Percentiles rank a stretch among this genome's conserved stretches.
phyloP scores from a whole-genome alignment of 1,140 invertebrate species.

The Danaus plexippus region DNA sequence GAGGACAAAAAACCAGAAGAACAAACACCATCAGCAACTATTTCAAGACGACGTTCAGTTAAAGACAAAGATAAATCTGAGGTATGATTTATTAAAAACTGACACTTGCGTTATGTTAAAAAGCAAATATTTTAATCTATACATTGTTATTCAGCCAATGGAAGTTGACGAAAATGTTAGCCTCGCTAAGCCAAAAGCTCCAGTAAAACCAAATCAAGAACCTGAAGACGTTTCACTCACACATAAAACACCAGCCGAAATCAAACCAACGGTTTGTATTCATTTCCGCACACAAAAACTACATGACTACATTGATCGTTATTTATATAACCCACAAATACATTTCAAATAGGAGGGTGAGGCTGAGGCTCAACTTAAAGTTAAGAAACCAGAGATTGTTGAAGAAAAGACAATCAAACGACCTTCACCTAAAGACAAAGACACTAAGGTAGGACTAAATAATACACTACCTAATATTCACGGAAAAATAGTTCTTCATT shows the following conservation, averaged over 20 bases:
- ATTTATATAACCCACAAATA: slow-evolving; percentile 13
- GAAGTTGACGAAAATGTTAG: slow-evolving; percentile 60
- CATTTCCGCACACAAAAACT: slow-evolving; percentile 8
- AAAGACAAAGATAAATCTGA: slow-evolving; percentile 62
- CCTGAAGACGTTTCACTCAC: slow-evolving; percentile 62
- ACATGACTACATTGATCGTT: slow-evolving; percentile 10
- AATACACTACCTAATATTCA: not conserved
- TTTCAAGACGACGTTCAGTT: slow-evolving; percentile 50
- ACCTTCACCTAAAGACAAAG: slow-evolving; percentile 49
- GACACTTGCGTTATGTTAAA: not conserved
- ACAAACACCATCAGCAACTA: slow-evolving; percentile 48
- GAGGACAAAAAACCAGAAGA: slow-evolving; percentile 58
- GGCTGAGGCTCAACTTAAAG: slow-evolving; percentile 57
- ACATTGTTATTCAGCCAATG: slow-evolving; percentile 47
- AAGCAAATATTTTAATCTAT: slow-evolving; percentile 1
- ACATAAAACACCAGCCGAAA: slow-evolving; percentile 65
- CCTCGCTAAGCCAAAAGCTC: slow-evolving; percentile 50
- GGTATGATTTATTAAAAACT: slow-evolving; percentile 34
- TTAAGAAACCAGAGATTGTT: slow-evolving; percentile 65
- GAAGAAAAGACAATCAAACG: slow-evolving; percentile 63
- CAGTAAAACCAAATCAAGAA: slow-evolving; percentile 48
- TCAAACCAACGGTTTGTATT: slow-evolving; percentile 60
- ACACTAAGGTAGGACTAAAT: slow-evolving; percentile 41
- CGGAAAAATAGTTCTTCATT: not conserved
- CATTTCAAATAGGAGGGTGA: slow-evolving; percentile 48